Evolutionary conservation across 2,888 invertebrate genomes (phyloP), one percentile per base, ranked within the genome.

Genomic region (Apotomis capreana): DNA sequence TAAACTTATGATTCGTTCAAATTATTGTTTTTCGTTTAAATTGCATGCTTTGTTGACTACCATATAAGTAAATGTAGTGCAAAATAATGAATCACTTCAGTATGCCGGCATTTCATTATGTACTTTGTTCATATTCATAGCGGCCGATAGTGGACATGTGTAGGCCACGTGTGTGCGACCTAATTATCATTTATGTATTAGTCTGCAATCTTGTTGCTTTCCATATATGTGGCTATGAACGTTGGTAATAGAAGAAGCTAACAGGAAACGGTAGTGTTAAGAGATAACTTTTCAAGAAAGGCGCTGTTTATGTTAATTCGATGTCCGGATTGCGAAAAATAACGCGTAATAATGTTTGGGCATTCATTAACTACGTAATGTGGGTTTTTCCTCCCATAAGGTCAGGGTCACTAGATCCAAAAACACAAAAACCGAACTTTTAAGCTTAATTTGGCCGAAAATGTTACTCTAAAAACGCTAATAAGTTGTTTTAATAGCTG

Each of bases 161-260:
- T 69, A 74, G 54, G 75, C 75, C 78, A 76, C 77, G 76, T 78
- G 76, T 63, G 70, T 69, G 61, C 61, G 73, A 69, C 70, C 68
- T 71, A 76, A 26, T 74, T 74, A 75, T 70, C 71, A 70, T 67
- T 10, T 37, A 57, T 73, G 72, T 73, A 70, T 68, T 12, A 36
- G 46, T 15, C 36, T 15, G 13, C 12, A 37, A 46, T 52, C 55
- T 40, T 57, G 37, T 37, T 15, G 52, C 59, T 72, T 68, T 62
- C 52, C 68, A 59, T 26, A 58, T n/a, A 55, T 67, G n/a, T 26
- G 26, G 26, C 40, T 49, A 46, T 26, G 40, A 51, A 55, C n/a
- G 57, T 36, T 59, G 54, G 65, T 60, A 8, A 59, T 15, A 37
- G 10, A 13, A 54, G 9, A 13, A 3, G 6, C 51, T 63, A 37